A percentile compares a stretch with the other conserved stretches of the same genome.
Evolutionary conservation across 1,140 invertebrate species (phyloP).

Genomic region (Epicauta chinensis): DNA sequence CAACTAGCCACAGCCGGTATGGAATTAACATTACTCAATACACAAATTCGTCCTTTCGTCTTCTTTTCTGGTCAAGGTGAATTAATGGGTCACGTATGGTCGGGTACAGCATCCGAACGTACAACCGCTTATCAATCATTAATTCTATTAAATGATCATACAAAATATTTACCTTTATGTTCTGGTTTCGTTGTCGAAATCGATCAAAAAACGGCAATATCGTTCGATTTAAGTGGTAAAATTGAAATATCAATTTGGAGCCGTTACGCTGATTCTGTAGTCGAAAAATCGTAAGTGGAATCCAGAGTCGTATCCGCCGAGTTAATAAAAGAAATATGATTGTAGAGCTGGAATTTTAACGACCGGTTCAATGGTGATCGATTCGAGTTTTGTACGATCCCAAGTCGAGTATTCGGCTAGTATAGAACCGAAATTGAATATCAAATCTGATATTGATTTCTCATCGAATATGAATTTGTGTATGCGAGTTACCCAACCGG

Average conservation of each 20-base stretch:
- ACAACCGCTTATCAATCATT: slow-evolving; percentile 77
- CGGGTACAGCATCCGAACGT: slow-evolving; percentile 71
- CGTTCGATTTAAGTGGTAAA: slow-evolving; percentile 77
- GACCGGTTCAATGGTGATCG: slow-evolving; percentile 58
- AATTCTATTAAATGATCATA: slow-evolving; percentile 67
- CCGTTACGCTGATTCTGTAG: slow-evolving; percentile 74
- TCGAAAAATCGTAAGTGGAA: slow-evolving; percentile 61
- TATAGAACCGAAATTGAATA: slow-evolving; percentile 64
- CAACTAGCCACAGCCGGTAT: slow-evolving; percentile 74
- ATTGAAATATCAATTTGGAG: slow-evolving; percentile 85
- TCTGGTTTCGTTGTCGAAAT: slow-evolving; percentile 70
- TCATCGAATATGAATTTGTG: slow-evolving; percentile 70
- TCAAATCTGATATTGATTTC: slow-evolving; percentile 76
- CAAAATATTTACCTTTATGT: slow-evolving; percentile 59
- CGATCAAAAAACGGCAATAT: slow-evolving; percentile 63
- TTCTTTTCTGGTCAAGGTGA: slow-evolving; percentile 82
- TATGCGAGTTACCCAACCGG: slow-evolving; percentile 70
- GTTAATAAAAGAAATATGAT: slow-evolving; percentile 14
- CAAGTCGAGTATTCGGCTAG: slow-evolving; percentile 64
- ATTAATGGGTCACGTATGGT: slow-evolving; percentile 86
- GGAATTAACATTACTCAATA: slow-evolving; percentile 71
- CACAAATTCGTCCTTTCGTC: slow-evolving; percentile 71
- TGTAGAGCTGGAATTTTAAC: slow-evolving; percentile 64
- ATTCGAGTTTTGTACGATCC: slow-evolving; percentile 61
- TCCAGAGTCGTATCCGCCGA: not conserved